These are phyloP conservation scores for Papilio machaon DNA, from an alignment of 1,140 invertebrate genomes.

Conservation along the genomic window DNA sequence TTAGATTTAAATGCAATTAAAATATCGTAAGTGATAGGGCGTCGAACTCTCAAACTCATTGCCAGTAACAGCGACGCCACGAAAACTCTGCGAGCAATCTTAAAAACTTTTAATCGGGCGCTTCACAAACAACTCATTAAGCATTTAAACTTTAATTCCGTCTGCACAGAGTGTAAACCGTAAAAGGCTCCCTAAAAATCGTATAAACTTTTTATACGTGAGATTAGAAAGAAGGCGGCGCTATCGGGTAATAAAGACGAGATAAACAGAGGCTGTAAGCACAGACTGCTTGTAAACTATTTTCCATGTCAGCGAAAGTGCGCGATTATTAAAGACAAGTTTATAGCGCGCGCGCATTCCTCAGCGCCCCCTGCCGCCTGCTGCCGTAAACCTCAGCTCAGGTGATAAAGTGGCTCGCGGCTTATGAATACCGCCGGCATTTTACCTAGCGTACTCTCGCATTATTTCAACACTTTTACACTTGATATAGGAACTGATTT, in stretches of 20 bases:
- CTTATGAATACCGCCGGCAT: constrained; percentile 55
- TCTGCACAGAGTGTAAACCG: constrained; percentile 70
- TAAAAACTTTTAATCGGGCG: constrained; percentile 68
- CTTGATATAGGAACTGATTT: constrained; percentile 58
- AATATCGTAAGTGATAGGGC: constrained; percentile 27
- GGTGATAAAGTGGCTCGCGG: constrained; percentile 58
- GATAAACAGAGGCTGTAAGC: constrained; percentile 69
- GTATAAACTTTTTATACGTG: constrained; percentile 74
- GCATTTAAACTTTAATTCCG: constrained; percentile 75
- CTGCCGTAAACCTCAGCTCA: constrained; percentile 52
- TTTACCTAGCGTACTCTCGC: constrained; percentile 63
- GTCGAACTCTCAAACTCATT: constrained; percentile 20
- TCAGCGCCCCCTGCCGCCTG: constrained; percentile 12
- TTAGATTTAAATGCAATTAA: constrained; percentile 17
- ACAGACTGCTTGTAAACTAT: constrained; percentile 72
- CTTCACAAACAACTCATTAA: constrained; percentile 77
- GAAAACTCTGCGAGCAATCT: constrained; percentile 47
- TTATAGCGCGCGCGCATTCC: constrained; percentile 53
- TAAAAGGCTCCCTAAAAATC: constrained; percentile 75
- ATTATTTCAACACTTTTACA: constrained; percentile 73
- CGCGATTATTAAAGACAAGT: constrained; percentile 62
- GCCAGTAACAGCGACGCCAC: not conserved
- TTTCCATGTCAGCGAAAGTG: constrained; percentile 77
- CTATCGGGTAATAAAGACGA: constrained; percentile 71
- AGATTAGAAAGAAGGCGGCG: constrained; percentile 68